Evolutionary conservation across 1,140 invertebrate genomes (phyloP), one percentile per base, ranked within the genome.

Genomic region (Caenorhabditis remanei): DNA sequence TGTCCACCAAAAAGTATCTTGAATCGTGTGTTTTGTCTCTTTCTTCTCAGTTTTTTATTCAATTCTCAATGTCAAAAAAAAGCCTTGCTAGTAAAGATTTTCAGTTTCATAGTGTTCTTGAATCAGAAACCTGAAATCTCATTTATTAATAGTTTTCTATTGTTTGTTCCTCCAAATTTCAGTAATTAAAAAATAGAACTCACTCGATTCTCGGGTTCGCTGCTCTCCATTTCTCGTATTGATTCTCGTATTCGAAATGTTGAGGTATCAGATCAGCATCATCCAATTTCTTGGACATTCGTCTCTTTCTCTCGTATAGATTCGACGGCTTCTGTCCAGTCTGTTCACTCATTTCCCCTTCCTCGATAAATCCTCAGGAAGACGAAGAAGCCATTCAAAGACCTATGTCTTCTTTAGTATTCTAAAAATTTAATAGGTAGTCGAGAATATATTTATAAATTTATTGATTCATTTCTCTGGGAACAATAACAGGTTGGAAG

Each of bases 181-280:
- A 53, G 2, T 11, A 53, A 11, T 19, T 24, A 50, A 50, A 50
- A 50, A 79, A 50, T 13, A 21, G 3, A 50, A 79, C 71, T 79
- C 46, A 79, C 71, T 79, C 46, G 14, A 79, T 79, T 50, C 71
- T 50, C 21, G 71, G 71, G 14, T 79, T 79, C 16, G 71, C 71
- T 4, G 71, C 71, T 50, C 71, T 79, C 71, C 71, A 79, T 14
- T 79, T 79, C 16, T 79, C 71, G 53, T 79, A 79, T 79, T 79
- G 43, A 50, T 79, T 79, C 40, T 79, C 71, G 24, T 79, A 79
- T 50, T 79, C 71, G 40, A 79, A 79, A 24, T 79, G 43, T 79
- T 79, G 71, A 48, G 71, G 71, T 16, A 79, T 79, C 71, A 79
- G 24, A 79, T 79, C 71, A 50, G 13, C 71, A 50, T 79, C 71